Percentiles rank a stretch among this genome's conserved stretches.
phyloP scores from a whole-genome alignment of 2,888 invertebrate genomes.

The Epinotia nisella region DNA sequence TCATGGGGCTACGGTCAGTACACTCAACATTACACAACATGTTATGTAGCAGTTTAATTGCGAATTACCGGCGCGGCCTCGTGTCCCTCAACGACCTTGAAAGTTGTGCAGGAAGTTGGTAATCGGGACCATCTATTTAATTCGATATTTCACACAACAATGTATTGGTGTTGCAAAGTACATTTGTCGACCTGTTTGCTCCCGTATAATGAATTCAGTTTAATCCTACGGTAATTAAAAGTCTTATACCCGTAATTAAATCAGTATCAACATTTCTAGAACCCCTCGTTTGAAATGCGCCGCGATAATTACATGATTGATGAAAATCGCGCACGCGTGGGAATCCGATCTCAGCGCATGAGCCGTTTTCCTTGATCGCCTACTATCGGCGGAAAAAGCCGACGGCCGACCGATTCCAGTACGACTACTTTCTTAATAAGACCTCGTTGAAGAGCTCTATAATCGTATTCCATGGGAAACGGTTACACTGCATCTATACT shows the following conservation, averaged over 20 bases:
- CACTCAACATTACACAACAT: slow-evolving; percentile 13
- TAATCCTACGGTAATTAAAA: neutral
- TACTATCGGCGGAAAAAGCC: slow-evolving; percentile 66
- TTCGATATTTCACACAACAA: neutral
- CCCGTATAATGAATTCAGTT: slow-evolving; percentile 1
- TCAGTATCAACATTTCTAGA: slow-evolving; percentile 25
- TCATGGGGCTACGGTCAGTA: slow-evolving; percentile 82
- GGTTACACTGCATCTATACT: slow-evolving; percentile 1
- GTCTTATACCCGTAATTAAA: slow-evolving; percentile 12
- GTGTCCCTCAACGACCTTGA: neutral
- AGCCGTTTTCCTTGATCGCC: slow-evolving; percentile 72
- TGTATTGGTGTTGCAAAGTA: neutral
- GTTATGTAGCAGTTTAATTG: neutral
- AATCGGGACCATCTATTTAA: neutral
- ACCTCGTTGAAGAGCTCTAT: slow-evolving; percentile 54
- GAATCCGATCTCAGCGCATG: slow-evolving; percentile 75
- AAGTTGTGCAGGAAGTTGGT: neutral
- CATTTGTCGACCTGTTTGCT: neutral
- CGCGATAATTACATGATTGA: slow-evolving; percentile 64
- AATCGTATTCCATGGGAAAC: slow-evolving; percentile 47
- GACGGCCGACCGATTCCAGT: slow-evolving; percentile 59
- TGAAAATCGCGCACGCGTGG: slow-evolving; percentile 74
- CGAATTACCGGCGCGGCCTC: neutral
- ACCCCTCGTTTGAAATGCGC: slow-evolving; percentile 36
- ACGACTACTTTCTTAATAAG: slow-evolving; percentile 66